Conservation (phyloP, 1,140 invertebrate species). For the Drosophila equinoxialis region DNA sequence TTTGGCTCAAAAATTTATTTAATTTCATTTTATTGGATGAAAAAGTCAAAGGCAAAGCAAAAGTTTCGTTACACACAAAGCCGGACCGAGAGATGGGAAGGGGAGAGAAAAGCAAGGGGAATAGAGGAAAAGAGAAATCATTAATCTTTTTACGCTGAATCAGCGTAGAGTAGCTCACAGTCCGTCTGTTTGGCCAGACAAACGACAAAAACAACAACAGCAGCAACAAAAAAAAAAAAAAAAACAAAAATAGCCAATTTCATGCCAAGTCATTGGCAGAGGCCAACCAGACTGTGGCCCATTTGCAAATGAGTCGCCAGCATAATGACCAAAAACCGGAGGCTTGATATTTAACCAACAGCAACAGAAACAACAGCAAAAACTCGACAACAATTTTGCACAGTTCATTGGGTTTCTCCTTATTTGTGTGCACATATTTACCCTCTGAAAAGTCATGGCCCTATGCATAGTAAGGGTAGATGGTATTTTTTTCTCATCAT, state of each 20-base stretch:
- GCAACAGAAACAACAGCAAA: slow-evolving; percentile 41
- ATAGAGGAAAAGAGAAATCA: slow-evolving; percentile 58
- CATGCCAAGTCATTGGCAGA: slow-evolving; percentile 65
- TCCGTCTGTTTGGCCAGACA: slow-evolving; percentile 23
- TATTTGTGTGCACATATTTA: slow-evolving; percentile 24
- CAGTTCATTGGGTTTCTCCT: slow-evolving; percentile 45
- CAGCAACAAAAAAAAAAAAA: slow-evolving; percentile 34
- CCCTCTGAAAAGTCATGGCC: slow-evolving; percentile 25
- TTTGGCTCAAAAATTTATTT: slow-evolving; percentile 80
- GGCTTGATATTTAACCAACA: slow-evolving; percentile 57
- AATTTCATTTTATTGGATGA: slow-evolving; percentile 73
- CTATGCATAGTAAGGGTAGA: background rate
- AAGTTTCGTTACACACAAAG: slow-evolving; percentile 46
- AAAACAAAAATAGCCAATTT: slow-evolving; percentile 62
- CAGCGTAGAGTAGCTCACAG: slow-evolving; percentile 59
- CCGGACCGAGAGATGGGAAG: background rate
- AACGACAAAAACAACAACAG: slow-evolving; percentile 14
- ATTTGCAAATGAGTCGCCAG: slow-evolving; percentile 73
- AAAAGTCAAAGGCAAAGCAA: slow-evolving; percentile 61
- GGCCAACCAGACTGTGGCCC: slow-evolving; percentile 45
- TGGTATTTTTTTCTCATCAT: background rate
- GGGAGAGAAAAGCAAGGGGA: slow-evolving; percentile 8
- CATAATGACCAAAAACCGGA: slow-evolving; percentile 53
- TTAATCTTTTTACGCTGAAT: slow-evolving; percentile 80
- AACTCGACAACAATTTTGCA: slow-evolving; percentile 58